Conservation (phyloP, 2,888 invertebrate species). For the Trichogramma dendrolimi region DNA sequence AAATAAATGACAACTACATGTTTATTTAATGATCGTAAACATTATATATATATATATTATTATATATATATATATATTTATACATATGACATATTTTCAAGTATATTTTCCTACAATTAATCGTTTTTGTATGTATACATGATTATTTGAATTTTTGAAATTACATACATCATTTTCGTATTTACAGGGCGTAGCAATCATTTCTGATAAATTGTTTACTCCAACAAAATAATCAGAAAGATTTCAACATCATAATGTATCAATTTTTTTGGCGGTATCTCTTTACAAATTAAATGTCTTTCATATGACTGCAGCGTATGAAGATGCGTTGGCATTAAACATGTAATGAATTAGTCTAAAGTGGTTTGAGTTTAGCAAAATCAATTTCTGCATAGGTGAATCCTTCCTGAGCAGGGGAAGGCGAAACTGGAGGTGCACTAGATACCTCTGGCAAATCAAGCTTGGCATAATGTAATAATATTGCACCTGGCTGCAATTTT, state of each 20-base stretch:
- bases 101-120: slow-evolving; percentile 41
- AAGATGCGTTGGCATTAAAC: not conserved
- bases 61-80: slow-evolving; percentile 37
- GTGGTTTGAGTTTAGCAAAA: slow-evolving; percentile 60
- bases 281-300: slow-evolving; percentile 37
- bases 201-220: slow-evolving; percentile 10
- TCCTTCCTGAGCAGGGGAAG: slow-evolving; percentile 48
- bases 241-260: slow-evolving; percentile 26
- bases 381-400: slow-evolving; percentile 78
- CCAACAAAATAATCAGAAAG: slow-evolving; percentile 7
- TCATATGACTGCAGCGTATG: slow-evolving; percentile 11
- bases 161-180: slow-evolving; percentile 28
- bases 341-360: slow-evolving; percentile 30
- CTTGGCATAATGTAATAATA: slow-evolving; percentile 63
- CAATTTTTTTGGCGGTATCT: slow-evolving; percentile 38
- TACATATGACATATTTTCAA: slow-evolving; percentile 36
- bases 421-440: slow-evolving; percentile 46
- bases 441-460: slow-evolving; percentile 58
- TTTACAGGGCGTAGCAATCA: slow-evolving; percentile 22
- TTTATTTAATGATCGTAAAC: slow-evolving; percentile 41
- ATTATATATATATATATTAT: slow-evolving; percentile 34
- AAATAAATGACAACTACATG: slow-evolving; percentile 35
- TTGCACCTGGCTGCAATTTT: slow-evolving; percentile 44
- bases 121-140: slow-evolving; percentile 38
- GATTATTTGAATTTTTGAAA: slow-evolving; percentile 34